Evolutionary conservation across 2,113 vertebrate genomes (phyloP).

Genomic region (Cervus canadensis): DNA sequence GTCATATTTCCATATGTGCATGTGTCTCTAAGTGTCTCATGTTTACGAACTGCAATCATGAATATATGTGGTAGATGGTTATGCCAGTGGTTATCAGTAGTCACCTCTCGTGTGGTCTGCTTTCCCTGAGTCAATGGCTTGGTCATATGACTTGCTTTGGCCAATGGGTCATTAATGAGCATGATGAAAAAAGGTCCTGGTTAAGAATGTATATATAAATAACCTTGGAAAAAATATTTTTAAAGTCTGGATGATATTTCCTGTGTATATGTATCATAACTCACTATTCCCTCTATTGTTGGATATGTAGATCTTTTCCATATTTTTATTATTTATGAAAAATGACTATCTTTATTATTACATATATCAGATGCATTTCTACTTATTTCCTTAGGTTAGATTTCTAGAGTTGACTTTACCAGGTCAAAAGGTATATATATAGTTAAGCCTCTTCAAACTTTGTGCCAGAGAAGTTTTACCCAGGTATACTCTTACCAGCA

Average conservation of each 20-base stretch:
- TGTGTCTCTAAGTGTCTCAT: background rate
- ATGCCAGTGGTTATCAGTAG: background rate
- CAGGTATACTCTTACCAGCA: background rate
- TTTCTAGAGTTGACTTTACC: background rate
- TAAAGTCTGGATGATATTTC: background rate
- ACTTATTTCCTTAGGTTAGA: background rate
- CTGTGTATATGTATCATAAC: background rate
- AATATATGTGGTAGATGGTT: background rate
- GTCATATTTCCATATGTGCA: background rate
- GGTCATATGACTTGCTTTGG: background rate
- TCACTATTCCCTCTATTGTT: background rate
- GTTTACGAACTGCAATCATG: background rate
- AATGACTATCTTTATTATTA: background rate
- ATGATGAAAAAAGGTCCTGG: background rate
- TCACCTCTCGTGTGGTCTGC: background rate
- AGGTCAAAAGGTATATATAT: background rate
- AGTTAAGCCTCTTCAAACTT: background rate
- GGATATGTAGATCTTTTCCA: background rate
- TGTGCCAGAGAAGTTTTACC: background rate
- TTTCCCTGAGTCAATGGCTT: background rate
- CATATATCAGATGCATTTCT: background rate
- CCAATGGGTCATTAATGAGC: background rate
- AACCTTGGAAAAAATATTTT: background rate
- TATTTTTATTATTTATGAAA: background rate
- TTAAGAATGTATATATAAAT: background rate